Conservation (phyloP, 2,113 vertebrate genomes). For the Indri indri region DNA sequence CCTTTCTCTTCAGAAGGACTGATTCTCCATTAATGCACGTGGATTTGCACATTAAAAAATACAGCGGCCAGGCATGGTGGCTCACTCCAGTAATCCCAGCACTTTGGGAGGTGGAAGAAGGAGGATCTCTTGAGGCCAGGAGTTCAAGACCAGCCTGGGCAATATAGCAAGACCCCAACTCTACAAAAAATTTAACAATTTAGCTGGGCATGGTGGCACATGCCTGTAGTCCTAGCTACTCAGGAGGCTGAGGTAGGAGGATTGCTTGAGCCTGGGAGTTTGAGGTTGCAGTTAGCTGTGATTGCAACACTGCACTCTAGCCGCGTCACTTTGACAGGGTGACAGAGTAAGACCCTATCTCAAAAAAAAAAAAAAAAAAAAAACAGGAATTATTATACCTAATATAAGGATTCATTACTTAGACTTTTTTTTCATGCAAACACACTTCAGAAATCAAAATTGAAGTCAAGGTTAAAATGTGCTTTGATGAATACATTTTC, state of each 20-base stretch:
- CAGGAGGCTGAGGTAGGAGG: background rate
- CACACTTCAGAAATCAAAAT: constrained; percentile 42
- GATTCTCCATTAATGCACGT: background rate
- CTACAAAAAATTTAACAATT: background rate
- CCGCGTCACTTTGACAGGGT: background rate
- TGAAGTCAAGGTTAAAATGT: constrained; percentile 1
- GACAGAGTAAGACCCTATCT: background rate
- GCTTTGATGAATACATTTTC: background rate
- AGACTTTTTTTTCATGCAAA: background rate
- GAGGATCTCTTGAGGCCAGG: background rate
- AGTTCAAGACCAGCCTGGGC: background rate
- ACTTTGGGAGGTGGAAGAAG: background rate
- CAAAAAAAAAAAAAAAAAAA: background rate
- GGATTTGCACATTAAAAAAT: background rate
- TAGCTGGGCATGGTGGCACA: background rate
- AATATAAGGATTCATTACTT: background rate
- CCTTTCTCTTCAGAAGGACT: background rate
- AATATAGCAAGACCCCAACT: background rate
- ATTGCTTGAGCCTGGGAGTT: background rate
- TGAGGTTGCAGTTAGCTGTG: background rate
- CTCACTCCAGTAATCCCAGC: background rate
- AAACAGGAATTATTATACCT: background rate
- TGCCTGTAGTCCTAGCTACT: too few species aligned
- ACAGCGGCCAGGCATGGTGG: background rate
- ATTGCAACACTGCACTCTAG: background rate